Evolutionary conservation across 1,140 invertebrate genomes (phyloP), one percentile per base, ranked within the genome.

Genomic region (Hesperophylax magnus): DNA sequence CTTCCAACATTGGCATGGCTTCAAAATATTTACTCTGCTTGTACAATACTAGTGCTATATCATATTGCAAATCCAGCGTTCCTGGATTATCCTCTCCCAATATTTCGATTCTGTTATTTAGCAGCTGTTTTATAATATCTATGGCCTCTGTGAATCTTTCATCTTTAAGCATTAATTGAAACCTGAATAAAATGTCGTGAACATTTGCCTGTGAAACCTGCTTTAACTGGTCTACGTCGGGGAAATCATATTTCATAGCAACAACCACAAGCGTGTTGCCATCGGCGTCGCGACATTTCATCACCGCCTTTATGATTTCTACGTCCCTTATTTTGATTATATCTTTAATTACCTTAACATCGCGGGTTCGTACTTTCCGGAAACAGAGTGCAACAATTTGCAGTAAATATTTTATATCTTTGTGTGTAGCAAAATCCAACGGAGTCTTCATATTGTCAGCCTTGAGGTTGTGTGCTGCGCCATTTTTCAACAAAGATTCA

Each of bases 11-110:
- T 1, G 58, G 24, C 65, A 54, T 53, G 2, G 69, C 69, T 53
- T 72, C 69, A 18, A 52, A 20, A 72, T 72, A 72, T 24, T 72
- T 72, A 15, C 39, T 54, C 53, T 72, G 69, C 22, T 20, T 22
- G 27, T 53, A 53, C 52, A 72, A 72, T 53, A 52, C 22, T 53
- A 1, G 7, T 1, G 47, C 39, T 52, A 72, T 72, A 1, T 24
- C 22, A 14, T 72, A 9, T 20, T 1, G 17, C 2, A 72, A 22
- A 9, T 72, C 69, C 18, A 53, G 15, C 17, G 39, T 53, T n/a
- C 39, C 39, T 3, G 69, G 69, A 15, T 53, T 71, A 71, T 72
- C 69, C 3, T 54, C 39, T 53, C 69, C 69, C 15, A 72, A 72
- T 54, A 72, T 53, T 72, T 53, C 69, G 8, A 22, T 22, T 54